Conservation (phyloP, 2,797 vertebrate genomes). For the Delichon dasypus region DNA sequence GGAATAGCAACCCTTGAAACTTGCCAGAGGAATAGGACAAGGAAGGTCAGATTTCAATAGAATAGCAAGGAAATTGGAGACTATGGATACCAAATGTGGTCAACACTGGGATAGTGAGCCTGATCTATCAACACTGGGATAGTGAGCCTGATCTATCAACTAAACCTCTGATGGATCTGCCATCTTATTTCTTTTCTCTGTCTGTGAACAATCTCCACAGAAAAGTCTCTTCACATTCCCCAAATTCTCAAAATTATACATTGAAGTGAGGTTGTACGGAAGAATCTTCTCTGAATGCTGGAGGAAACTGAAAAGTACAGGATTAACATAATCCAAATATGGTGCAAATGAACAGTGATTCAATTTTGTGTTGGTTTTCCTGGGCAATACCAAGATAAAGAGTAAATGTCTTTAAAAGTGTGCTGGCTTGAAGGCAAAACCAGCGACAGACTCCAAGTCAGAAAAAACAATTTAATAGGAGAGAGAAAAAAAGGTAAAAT, state of each 20-base stretch:
- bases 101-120: background rate
- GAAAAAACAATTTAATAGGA: too few species aligned
- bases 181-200: background rate
- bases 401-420: background rate
- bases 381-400: background rate
- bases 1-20: background rate
- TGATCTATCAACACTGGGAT: background rate
- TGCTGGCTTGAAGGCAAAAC: too few species aligned
- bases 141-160: background rate
- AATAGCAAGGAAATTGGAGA: background rate
- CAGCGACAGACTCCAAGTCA: too few species aligned
- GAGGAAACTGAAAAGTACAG: background rate
- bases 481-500: too few species aligned
- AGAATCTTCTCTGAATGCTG: background rate
- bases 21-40: background rate
- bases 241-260: background rate
- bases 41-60: background rate
- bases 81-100: background rate
- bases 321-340: background rate
- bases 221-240: background rate
- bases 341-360: background rate
- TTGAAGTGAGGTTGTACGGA: background rate
- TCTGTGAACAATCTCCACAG: background rate
- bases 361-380: background rate
- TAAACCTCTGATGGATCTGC: background rate